Evolutionary conservation across 2,888 invertebrate species (phyloP).

Genomic region (Mycalesis mineus): DNA sequence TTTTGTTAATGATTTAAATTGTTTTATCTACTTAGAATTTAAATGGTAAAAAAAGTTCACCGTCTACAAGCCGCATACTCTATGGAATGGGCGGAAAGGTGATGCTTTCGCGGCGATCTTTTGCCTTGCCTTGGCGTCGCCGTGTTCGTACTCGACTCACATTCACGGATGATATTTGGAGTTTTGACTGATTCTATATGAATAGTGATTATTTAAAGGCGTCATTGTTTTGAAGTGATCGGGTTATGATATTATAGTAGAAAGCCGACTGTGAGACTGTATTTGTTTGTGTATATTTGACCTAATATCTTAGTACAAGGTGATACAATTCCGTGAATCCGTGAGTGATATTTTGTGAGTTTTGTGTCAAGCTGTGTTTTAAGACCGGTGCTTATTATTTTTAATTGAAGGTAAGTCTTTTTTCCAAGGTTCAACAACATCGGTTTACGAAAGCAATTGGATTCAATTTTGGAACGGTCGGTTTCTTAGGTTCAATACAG

Average conservation of each 20-base stretch:
- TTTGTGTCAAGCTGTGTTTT: constrained; percentile 57
- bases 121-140: constrained; percentile 64
- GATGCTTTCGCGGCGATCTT: constrained; percentile 66
- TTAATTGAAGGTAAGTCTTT: constrained; percentile 47
- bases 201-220: constrained; percentile 56
- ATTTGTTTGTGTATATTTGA: constrained; percentile 54
- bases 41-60: no score
- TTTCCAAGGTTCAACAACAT: background rate
- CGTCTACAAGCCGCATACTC: constrained; percentile 35
- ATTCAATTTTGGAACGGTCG: constrained; percentile 28
- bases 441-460: constrained; percentile 21
- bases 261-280: constrained; percentile 47
- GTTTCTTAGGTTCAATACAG: background rate
- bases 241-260: constrained; percentile 52
- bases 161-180: constrained; percentile 64
- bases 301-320: constrained; percentile 38
- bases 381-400: constrained; percentile 48
- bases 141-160: constrained; percentile 73
- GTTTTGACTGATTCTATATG: constrained; percentile 49
- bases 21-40: no score
- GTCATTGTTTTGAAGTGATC: constrained; percentile 43
- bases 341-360: constrained; percentile 57
- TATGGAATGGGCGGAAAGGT: constrained; percentile 57
- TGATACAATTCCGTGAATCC: constrained; percentile 1
- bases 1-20: no score